Base-by-base conservation (phyloP, 2,113 vertebrate species). In the Spea bombifrons region DNA sequence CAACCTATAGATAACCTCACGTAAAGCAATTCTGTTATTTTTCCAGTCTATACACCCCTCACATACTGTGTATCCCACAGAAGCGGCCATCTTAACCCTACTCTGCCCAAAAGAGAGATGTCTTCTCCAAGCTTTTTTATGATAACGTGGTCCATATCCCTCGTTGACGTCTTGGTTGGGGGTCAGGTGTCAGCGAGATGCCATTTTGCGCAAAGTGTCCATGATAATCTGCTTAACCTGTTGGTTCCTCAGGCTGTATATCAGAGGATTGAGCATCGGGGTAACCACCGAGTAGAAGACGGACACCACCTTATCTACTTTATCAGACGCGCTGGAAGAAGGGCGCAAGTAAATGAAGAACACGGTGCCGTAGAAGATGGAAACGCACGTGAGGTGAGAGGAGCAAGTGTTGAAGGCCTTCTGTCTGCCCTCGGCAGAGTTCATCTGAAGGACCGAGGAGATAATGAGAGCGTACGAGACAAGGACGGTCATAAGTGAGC, bases 301-400 rank as follows among this genome's bases (percentile, higher is more conserved):
- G 5, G 81, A 78, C 0, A 82, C 44, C 0, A 82, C 15, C 44
- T 64, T 66, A 5, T 82, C 46, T 3, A 55, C 12, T 4, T 48
- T 47, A 43, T 5, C 5, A 5, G 45, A 55, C 30, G 49, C 44
- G 10, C 43, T n/a, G 4, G 3, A 71, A 7, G 48, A 30, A 53
- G 73, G 66, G 17, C n/a, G 10, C 13, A 66, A 48, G 48, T 81
- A 81, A 17, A 50, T 75, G 15, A 55, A 53, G 10, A 81, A 55
- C 3, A 71, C 44, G 0, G 80, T 75, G 4, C 80, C 73, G 57
- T 65, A 81, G 65, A 80, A 84, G 3, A 85, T 13, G 9, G 55
- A 84, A 13, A 87, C 83, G n/a, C 86, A 81, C 10, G 80, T 72
- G 16, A 84, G 71, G 55, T 87, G 84, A 6, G 83, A 79, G 0